Base-by-base conservation (phyloP, 1,140 invertebrate genomes). In the Temnothorax nylanderi region DNA sequence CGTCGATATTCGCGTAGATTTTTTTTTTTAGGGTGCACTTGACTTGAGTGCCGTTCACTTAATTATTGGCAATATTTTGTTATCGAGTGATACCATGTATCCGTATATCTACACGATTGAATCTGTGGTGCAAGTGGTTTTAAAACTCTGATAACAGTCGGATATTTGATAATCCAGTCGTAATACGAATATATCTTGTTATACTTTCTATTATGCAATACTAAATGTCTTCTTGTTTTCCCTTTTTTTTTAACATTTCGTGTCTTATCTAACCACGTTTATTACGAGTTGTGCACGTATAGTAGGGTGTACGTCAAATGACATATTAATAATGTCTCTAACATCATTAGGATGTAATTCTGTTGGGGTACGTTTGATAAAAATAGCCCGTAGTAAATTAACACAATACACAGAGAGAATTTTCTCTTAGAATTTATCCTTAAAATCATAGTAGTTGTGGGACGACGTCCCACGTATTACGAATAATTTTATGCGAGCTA, bases 1-100 rank as follows among this genome's bases (percentile, higher is more conserved):
- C 21, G 3, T 21, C 13, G 32, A 58, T 81, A 56, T 72, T 72
- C 21, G 16, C 3, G 16, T 18, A 71, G 51, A 34, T 72, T 71
- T 69, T 64, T n/a, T n/a, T n/a, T 81, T 81, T 82, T 26, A 60
- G 44, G 26, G 16, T 32, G 13, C 51, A 69, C 47, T 80, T 49
- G 21, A 69, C 5, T 82, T 82, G 37, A 82, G 51, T 47, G 37
- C 67, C 41, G 41, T 32, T 56, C 26, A 74, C 67, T 82, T 82
- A 82, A 82, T 82, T 82, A 74, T 82, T 82, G 54, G 80, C 67
- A 51, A 58, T 74, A 58, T 74, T 82, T 82, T 18, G 78, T 74
- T 82, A 72, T 72, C 37, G 65, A 72, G 21, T 72, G 65, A 78
- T 58, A 82, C 78, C 34, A 26, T 47, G 60, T 82, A 82, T 58